A percentile compares a stretch with the other conserved stretches of the same genome.
These are phyloP conservation scores for Pangasius larnaudii DNA, from an alignment of 2,797 vertebrate species.

Conservation along the genomic window DNA sequence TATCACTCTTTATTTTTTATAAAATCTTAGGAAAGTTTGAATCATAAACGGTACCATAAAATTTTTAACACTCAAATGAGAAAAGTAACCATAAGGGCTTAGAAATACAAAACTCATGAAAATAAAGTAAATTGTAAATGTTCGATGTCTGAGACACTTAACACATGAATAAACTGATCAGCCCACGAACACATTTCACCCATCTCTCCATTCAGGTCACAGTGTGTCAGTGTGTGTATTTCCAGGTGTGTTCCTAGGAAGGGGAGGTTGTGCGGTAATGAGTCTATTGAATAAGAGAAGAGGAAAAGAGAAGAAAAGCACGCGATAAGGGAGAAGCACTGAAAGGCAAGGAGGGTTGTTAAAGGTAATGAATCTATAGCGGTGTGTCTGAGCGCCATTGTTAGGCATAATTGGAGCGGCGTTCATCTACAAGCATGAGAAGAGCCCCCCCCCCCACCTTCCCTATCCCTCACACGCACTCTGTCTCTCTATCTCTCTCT, in stretches of 20 bases:
- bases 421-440: slow-evolving; percentile 80
- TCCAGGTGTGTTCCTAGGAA: slow-evolving; percentile 36
- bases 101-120: background rate
- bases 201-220: background rate
- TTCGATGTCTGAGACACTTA: background rate
- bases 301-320: slow-evolving; percentile 47
- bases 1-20: background rate
- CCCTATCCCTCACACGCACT: background rate
- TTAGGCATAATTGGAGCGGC: slow-evolving; percentile 83
- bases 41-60: background rate
- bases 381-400: slow-evolving; percentile 69
- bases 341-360: slow-evolving; percentile 70
- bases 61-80: background rate
- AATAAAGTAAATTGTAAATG: background rate
- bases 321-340: slow-evolving; percentile 50
- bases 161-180: slow-evolving; percentile 14
- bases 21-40: background rate
- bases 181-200: background rate
- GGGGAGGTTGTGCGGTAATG: slow-evolving; percentile 31
- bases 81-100: background rate
- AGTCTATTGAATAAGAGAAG: slow-evolving; percentile 51
- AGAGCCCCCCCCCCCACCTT: background rate
- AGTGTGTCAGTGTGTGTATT: slow-evolving; percentile 19
- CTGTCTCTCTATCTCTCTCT: slow-evolving; percentile 47
- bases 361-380: slow-evolving; percentile 85